Conservation (phyloP, 1,140 invertebrate species). For the Cardiocondyla obscurior region DNA sequence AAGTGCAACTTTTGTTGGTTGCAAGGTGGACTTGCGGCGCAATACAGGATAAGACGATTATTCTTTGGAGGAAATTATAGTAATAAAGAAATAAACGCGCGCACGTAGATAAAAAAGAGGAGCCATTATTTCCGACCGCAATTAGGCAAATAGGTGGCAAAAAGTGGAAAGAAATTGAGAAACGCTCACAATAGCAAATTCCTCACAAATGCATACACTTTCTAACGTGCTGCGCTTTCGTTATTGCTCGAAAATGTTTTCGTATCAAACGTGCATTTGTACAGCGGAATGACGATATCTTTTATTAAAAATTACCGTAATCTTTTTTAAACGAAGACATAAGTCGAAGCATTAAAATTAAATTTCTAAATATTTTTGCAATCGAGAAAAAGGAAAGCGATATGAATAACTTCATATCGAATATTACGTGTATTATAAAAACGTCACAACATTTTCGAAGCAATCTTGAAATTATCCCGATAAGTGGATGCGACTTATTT, state of each 20-base stretch:
- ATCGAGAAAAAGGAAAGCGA: not conserved
- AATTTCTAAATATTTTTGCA: not conserved
- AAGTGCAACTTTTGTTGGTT: not conserved
- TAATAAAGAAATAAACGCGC: slow-evolving; percentile 30
- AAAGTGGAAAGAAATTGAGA: not conserved
- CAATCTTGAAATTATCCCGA: slow-evolving; percentile 67
- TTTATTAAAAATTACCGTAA: not conserved
- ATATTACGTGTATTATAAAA: slow-evolving; percentile 6
- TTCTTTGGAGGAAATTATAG: slow-evolving; percentile 32
- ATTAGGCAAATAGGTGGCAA: slow-evolving; percentile 12
- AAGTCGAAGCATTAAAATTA: not conserved
- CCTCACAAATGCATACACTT: not conserved
- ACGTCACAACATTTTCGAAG: slow-evolving; percentile 60
- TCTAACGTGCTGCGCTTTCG: not conserved
- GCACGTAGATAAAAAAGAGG: slow-evolving; percentile 9
- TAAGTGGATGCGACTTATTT: slow-evolving; percentile 68
- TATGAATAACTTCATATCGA: slow-evolving; percentile 52
- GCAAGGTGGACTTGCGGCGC: not conserved
- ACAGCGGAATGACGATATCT: not conserved
- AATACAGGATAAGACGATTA: slow-evolving; percentile 10
- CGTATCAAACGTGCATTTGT: not conserved
- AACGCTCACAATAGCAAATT: slow-evolving; percentile 1
- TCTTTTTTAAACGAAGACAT: not conserved
- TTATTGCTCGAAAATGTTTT: not conserved
- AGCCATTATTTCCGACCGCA: slow-evolving; percentile 3